Conservation (phyloP, 2,797 vertebrate genomes). For the Anniella stebbinsi region DNA sequence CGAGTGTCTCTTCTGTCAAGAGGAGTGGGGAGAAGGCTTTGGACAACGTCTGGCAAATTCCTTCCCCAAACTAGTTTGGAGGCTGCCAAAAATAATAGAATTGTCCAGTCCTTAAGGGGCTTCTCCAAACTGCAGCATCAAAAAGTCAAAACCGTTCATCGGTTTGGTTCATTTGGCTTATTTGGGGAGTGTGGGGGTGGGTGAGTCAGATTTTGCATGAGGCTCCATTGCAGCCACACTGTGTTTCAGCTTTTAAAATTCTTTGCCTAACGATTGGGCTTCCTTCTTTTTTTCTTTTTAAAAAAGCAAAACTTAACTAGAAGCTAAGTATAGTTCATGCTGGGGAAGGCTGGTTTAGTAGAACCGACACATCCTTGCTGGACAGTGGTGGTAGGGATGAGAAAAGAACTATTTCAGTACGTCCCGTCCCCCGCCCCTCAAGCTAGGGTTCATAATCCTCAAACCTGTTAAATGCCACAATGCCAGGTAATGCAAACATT, state of each 20-base stretch:
- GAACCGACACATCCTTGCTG: slow-evolving; percentile 6
- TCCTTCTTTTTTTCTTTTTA: not conserved
- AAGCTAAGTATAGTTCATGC: not conserved
- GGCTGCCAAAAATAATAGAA: not conserved
- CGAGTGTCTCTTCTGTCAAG: not conserved
- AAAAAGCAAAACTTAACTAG: not conserved
- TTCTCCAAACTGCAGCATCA: not conserved
- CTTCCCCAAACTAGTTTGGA: not conserved
- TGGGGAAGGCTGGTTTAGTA: not conserved
- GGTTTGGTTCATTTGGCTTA: not conserved
- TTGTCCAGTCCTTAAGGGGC: not conserved
- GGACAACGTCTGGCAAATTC: not conserved
- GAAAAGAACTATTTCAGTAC: slow-evolving; percentile 11
- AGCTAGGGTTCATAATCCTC: not conserved
- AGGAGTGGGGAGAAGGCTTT: not conserved
- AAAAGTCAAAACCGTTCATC: not conserved
- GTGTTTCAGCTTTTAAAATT: not conserved
- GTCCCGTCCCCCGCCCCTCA: too few species aligned
- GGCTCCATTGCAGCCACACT: not conserved
- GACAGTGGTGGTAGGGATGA: not conserved
- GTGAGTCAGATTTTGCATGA: not conserved
- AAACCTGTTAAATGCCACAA: slow-evolving; percentile 36
- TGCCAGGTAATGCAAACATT: slow-evolving; percentile 28
- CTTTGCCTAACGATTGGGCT: not conserved
- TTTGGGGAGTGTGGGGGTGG: not conserved